Evolutionary conservation across 2,797 vertebrate genomes (phyloP), one percentile per base, ranked within the genome.

Genomic region (Odontamblyopus rebecca): DNA sequence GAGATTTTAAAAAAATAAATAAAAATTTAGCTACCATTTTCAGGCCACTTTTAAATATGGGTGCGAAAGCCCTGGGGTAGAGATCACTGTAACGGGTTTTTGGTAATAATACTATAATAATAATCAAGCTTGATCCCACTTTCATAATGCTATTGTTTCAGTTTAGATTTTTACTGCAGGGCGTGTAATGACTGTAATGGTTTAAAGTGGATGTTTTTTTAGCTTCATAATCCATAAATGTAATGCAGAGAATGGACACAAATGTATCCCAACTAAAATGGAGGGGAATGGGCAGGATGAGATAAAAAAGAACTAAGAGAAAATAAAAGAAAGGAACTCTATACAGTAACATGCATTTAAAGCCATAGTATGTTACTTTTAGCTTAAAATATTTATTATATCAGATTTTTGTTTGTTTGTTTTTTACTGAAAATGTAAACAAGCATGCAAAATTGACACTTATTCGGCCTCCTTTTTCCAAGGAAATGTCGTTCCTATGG

Each of bases 71-170:
- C 67, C 67, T 59, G 13, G 32, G 67, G 67, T n/a, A 26, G 13
- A 59, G 56, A 59, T 57, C 54, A 67, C 29, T 53, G 16, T 19
- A 44, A 54, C 9, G 18, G n/a, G 35, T 15, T 68, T 65, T 44
- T 11, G 67, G 18, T 41, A 41, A 59, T 23, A 23, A 23, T 23
- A 23, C 23, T 23, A 23, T 23, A 23, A 23, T 23, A 23, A 23
- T 41, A 68, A 27, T 68, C 32, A 68, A 19, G 32, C 54, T 18
- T 61, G 68, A 70, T 61, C 57, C 53, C 56, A 51, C 56, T 61
- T 26, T 16, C 44, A 12, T 70, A 70, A 68, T 68, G 53, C 54
- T 59, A 41, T 68, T 68, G 53, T 57, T 68, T 68, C 54, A 38
- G 54, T 59, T 57, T 3, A 27, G 30, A 41, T 44, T 44, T 57